phyloP scores from a whole-genome alignment of 1,140 invertebrate genomes.

The Diorhabda elongata region DNA sequence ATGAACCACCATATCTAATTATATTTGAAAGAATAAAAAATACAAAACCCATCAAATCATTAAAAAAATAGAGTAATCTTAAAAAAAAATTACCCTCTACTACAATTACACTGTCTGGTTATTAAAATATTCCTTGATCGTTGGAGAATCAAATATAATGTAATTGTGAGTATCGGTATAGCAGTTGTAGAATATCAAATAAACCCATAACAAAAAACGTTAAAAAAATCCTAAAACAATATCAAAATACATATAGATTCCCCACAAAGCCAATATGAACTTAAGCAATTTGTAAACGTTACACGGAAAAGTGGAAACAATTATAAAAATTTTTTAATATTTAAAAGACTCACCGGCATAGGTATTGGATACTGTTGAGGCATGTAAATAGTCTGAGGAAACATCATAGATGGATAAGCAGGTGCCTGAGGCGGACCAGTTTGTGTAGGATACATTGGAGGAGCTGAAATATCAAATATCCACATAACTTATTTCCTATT shows the following conservation, averaged over 20 bases:
- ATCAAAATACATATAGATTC: not conserved
- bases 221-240: not conserved
- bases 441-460: constrained; percentile 43
- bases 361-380: constrained; percentile 45
- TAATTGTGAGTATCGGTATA: too few species aligned
- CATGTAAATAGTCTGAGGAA: constrained; percentile 44
- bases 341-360: constrained; percentile 44
- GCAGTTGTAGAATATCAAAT: too few species aligned
- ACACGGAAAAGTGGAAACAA: not conserved
- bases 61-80: too few species aligned
- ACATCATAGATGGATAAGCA: constrained; percentile 43
- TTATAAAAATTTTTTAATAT: not conserved
- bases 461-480: constrained; percentile 26
- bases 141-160: too few species aligned
- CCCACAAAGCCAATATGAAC: not conserved
- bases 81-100: too few species aligned
- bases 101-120: too few species aligned
- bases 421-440: constrained; percentile 42
- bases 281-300: not conserved
- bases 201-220: too few species aligned
- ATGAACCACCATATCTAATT: too few species aligned
- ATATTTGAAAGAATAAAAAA: too few species aligned
- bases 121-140: too few species aligned
- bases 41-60: too few species aligned
- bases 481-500: not conserved